Evolutionary conservation across 2,113 vertebrate genomes (phyloP).

Genomic region (Pterocles burchelli): DNA sequence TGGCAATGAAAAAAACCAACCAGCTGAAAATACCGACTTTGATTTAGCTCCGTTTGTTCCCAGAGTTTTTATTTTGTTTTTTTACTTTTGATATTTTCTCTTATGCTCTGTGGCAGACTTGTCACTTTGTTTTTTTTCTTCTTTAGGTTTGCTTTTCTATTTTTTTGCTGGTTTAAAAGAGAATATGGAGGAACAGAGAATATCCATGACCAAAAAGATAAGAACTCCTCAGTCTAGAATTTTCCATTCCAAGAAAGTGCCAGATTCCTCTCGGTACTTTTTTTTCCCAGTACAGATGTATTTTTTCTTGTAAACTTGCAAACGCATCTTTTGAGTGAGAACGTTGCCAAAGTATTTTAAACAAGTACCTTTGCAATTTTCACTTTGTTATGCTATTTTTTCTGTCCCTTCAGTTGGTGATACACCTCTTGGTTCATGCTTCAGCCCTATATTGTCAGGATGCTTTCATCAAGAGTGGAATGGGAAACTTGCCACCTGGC

Average conservation of each 20-base stretch:
- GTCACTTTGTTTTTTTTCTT: background rate
- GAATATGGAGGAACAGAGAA: background rate
- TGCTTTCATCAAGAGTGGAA: background rate
- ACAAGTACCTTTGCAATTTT: background rate
- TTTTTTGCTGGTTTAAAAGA: conserved; percentile 14
- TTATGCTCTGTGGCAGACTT: background rate
- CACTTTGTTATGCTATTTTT: background rate
- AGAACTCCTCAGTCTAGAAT: background rate
- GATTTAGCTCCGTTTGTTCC: background rate
- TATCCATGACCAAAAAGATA: background rate
- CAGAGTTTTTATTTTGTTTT: background rate
- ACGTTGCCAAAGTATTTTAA: background rate
- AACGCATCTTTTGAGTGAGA: background rate
- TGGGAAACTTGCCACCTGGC: background rate
- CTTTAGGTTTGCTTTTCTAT: background rate
- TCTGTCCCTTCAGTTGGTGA: background rate
- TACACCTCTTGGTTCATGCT: background rate
- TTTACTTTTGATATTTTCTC: background rate
- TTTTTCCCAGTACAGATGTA: background rate
- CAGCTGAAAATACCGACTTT: background rate
- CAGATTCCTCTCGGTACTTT: background rate
- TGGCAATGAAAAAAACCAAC: background rate
- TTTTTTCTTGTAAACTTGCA: background rate
- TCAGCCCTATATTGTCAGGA: background rate
- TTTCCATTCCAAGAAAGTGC: background rate